Evolutionary conservation across 1,140 invertebrate species (phyloP), one percentile per base, ranked within the genome.

Genomic region (Globodera ellingtonae): DNA sequence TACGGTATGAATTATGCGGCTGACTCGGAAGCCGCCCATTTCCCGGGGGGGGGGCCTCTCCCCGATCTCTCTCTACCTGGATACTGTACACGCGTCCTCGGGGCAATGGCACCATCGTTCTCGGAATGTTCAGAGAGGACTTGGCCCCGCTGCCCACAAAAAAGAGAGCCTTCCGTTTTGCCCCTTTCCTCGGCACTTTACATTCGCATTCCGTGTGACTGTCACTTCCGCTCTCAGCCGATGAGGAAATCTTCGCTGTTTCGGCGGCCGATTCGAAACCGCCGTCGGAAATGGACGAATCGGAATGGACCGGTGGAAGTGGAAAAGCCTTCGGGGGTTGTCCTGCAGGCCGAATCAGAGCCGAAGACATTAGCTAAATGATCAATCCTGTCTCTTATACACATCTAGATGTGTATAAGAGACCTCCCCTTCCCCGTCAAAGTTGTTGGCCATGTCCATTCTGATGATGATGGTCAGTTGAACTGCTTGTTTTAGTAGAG

Each of bases 371-470:
- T 18, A n/a, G 48, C 46, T 72, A 8, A 46, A 56, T 62, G 18
- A 81, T 78, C 47, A n/a, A n/a, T n/a, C n/a, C n/a, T n/a, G n/a
- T n/a, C n/a, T n/a, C n/a, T n/a, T n/a, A n/a, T n/a, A n/a, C n/a
- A n/a, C n/a, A n/a, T n/a, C n/a, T n/a, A n/a, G n/a, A n/a, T n/a
- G n/a, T n/a, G n/a, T n/a, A n/a, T n/a, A n/a, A n/a, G n/a, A n/a
- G n/a, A n/a, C 35, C 35, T 2, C 35, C 35, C 35, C 35, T 35
- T 35, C 1, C 35, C 35, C 59, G 44, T 73, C 83, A 24, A 15
- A 82, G 81, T 84, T 89, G 10, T 82, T 89, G n/a, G 87, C 87
- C n/a, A 88, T 88, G 87, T 84, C 81, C 44, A 89, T 89, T 81
- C 79, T 89, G 46, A 84, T 89, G 82, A 89, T 89, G 87, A 85